Base-by-base conservation (phyloP, 2,797 vertebrate species). In the Mallotus villosus region DNA sequence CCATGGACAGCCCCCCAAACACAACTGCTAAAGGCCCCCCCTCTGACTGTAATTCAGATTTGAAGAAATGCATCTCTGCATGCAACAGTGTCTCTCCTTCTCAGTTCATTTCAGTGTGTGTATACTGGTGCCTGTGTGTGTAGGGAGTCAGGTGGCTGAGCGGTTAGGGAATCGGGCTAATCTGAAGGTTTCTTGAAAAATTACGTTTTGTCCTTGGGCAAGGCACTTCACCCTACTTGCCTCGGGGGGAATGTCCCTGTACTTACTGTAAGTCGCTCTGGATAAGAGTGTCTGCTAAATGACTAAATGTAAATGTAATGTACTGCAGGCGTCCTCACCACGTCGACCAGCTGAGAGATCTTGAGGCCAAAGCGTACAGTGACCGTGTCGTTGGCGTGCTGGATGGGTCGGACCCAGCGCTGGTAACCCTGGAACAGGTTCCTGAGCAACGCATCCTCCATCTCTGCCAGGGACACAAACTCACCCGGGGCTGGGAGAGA, bases 261-360 rank as follows among this genome's bases (percentile, higher is more conserved):
- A n/a, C n/a, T n/a, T n/a, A n/a, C n/a, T n/a, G n/a, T n/a, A n/a
- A n/a, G n/a, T n/a, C n/a, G n/a, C n/a, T n/a, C n/a, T n/a, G n/a
- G n/a, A n/a, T n/a, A n/a, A n/a, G n/a, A n/a, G n/a, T n/a, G n/a
- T n/a, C n/a, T n/a, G n/a, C n/a, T n/a, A n/a, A n/a, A n/a, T n/a
- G n/a, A n/a, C n/a, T n/a, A n/a, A n/a, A n/a, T n/a, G n/a, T n/a
- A n/a, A n/a, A n/a, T n/a, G n/a, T n/a, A n/a, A n/a, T n/a, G n/a
- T 8, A 9, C 14, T 32, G n/a, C 24, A 32, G 6, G 55, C 1
- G 24, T 70, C 78, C 96, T 95, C 90, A 99, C 97, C 94, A 99
- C 97, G 76, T 99, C 97, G 7, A 99, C 96, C 7, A 99, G 93
- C 88, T 99, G 97, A 68, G 97, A 98, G 86, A 99, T 98, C 88